Conservation (phyloP, 2,797 vertebrate genomes). For the Sebastiscus tertius region DNA sequence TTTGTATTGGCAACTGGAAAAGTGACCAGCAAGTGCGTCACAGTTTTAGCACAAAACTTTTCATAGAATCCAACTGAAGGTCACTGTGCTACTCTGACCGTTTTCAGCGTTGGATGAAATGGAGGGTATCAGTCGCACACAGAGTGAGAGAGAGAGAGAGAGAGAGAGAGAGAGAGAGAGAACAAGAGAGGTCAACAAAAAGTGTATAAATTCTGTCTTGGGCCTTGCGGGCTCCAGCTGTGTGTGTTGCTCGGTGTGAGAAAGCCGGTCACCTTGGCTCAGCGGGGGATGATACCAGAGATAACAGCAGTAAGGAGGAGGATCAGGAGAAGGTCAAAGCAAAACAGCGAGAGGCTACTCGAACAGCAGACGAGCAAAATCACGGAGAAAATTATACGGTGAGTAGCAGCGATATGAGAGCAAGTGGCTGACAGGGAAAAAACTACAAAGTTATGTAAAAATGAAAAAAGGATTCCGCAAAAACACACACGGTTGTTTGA, state of each 20-base stretch:
- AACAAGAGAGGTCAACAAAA: slow-evolving; percentile 37
- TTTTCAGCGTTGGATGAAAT: slow-evolving; percentile 28
- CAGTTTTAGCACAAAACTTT: slow-evolving; percentile 57
- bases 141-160: not conserved
- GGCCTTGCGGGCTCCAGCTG: slow-evolving; percentile 40
- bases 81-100: slow-evolving; percentile 30
- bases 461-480: not conserved
- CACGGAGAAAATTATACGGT: slow-evolving; percentile 13
- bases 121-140: slow-evolving; percentile 9
- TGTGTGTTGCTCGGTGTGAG: slow-evolving; percentile 22
- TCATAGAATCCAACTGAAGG: slow-evolving; percentile 59
- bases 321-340: slow-evolving; percentile 51
- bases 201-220: slow-evolving; percentile 22
- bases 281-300: slow-evolving; percentile 50
- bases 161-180: not conserved
- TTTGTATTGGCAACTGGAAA: slow-evolving; percentile 59
- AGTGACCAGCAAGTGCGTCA: slow-evolving; percentile 12
- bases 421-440: not conserved
- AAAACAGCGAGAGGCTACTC: slow-evolving; percentile 31
- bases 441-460: not conserved
- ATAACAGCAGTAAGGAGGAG: slow-evolving; percentile 33
- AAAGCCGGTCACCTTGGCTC: slow-evolving; percentile 55
- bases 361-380: slow-evolving; percentile 32
- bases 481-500: not conserved
- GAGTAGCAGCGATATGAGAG: not conserved